Conservation (phyloP, 2,797 vertebrate genomes). For the Molossus molossus region DNA sequence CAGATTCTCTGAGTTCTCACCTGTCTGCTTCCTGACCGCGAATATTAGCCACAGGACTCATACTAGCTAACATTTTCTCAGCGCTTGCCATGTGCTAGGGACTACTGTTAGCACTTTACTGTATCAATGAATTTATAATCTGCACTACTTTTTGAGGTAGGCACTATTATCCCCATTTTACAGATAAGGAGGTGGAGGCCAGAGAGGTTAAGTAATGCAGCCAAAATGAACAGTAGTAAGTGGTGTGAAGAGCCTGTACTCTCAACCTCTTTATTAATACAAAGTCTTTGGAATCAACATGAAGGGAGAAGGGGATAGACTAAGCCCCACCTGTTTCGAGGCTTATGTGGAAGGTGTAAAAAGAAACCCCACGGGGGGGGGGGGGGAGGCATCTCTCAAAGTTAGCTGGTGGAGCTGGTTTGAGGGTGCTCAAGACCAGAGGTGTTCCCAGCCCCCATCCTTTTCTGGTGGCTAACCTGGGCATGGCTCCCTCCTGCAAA, state of each 20-base stretch:
- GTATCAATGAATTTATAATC: not conserved
- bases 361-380: not conserved
- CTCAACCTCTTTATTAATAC: not conserved
- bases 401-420: not conserved
- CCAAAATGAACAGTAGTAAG: not conserved
- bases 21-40: not conserved
- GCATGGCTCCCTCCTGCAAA: not conserved
- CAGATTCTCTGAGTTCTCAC: not conserved
- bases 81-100: not conserved
- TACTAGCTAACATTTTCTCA: not conserved
- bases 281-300: not conserved
- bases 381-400: not conserved
- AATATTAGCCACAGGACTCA: not conserved
- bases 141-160: not conserved
- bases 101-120: not conserved
- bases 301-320: not conserved
- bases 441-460: not conserved
- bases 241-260: not conserved
- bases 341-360: not conserved
- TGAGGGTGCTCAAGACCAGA: not conserved
- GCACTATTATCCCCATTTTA: not conserved
- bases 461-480: not conserved
- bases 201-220: not conserved
- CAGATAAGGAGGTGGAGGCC: not conserved
- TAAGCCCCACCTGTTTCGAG: not conserved